Evolutionary conservation across 2,888 invertebrate species (phyloP), one percentile per base, ranked within the genome.

Genomic region (Drosophila vallismaia): DNA sequence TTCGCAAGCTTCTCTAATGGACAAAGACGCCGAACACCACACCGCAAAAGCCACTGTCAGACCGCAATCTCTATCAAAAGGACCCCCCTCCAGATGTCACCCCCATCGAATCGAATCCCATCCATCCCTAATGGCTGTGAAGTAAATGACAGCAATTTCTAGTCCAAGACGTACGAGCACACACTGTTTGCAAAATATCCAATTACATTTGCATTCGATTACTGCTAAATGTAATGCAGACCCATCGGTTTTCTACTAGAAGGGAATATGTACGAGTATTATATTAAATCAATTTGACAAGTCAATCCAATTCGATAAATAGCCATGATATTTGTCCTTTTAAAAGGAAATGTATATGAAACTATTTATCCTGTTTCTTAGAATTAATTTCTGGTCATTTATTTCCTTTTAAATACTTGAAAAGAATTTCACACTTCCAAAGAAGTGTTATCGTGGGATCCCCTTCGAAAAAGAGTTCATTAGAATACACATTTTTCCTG

Each of bases 1-100:
- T 87, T 82, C 72, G 88, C 86, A 86, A 72, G 71, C 62, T 54
- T 12, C 50, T 46, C 72, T 70, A 70, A 70, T 70, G 69, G 72
- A 62, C 72, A 42, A 42, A 50, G 72, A 71, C 54, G 53, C 44
- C 70, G 40, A 49, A 24, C 9, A 19, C 57, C 45, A 52, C 52
- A 53, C 68, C 68, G 45, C 70, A 70, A 31, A 62, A 62, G 62
- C 72, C 70, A 62, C 70, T 72, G 54, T 71, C 63, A 51, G 31
- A 67, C 54, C 64, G 64, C 64, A 67, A 68, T 67, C 64, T 48
- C 68, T 8, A 46, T 33, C 9, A n/a, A 36, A n/a, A 12, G 42
- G 14, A 40, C n/a, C 38, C 28, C 28, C 5, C 28, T 1, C 28
- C 28, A 28, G 4, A 28, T 28, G 40, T 40, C 6, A 40, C 40